These are phyloP conservation scores for Hemistola chrysoprasaria DNA, from an alignment of 2,888 invertebrate species.

Conservation along the genomic window DNA sequence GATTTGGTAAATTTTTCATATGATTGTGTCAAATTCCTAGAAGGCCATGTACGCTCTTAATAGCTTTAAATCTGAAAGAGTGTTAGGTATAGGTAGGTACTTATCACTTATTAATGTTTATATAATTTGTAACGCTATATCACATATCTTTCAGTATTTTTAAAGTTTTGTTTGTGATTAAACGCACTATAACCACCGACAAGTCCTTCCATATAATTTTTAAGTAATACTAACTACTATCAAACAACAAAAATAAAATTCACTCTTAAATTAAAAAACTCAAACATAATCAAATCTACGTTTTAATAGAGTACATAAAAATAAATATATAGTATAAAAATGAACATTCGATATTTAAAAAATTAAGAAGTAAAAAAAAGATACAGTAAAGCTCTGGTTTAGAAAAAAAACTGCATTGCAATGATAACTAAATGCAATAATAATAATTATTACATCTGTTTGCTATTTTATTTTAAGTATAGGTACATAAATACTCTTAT, in stretches of 20 bases:
- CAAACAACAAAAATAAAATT: conserved; percentile 22
- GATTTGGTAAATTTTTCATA: no score
- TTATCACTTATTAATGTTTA: no score
- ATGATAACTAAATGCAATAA: conserved; percentile 24
- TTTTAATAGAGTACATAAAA: conserved; percentile 52
- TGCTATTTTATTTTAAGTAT: no score
- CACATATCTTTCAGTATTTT: no score
- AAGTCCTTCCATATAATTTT: not conserved
- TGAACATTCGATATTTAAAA: conserved; percentile 39
- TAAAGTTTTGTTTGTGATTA: conserved; percentile 24
- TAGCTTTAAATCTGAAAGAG: no score
- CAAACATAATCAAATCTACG: conserved; percentile 37
- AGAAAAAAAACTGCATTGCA: conserved; percentile 43
- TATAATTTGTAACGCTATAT: no score
- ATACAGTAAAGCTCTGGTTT: conserved; percentile 57
- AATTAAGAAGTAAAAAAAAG: conserved; percentile 34
- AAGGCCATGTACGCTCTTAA: no score
- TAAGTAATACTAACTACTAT: conserved; percentile 22
- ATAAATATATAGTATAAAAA: conserved; percentile 57
- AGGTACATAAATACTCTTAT: conserved; percentile 52
- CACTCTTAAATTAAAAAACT: conserved; percentile 14
- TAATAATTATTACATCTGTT: no score
- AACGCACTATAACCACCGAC: conserved; percentile 11
- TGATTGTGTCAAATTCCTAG: no score
- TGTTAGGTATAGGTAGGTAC: no score